A percentile compares a stretch with the other conserved stretches of the same genome.
These are phyloP conservation scores for Piprites chloris DNA, from an alignment of 2,113 vertebrate genomes.

Conservation along the genomic window DNA sequence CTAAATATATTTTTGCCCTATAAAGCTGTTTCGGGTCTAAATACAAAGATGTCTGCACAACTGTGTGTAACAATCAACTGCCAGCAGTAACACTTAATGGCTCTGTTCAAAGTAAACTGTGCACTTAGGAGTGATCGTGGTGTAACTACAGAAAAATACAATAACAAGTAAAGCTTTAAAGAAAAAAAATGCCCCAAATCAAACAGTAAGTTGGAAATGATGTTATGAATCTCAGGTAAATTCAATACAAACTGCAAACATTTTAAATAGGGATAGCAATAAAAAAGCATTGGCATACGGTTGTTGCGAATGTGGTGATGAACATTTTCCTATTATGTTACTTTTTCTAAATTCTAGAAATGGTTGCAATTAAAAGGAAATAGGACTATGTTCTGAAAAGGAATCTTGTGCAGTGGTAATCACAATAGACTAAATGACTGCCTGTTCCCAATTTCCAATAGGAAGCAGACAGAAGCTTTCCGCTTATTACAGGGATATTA, in stretches of 20 bases:
- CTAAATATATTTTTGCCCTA: constrained; percentile 27
- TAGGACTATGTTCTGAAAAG: constrained; percentile 45
- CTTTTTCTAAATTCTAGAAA: background rate
- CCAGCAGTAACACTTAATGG: constrained; percentile 28
- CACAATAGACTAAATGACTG: background rate
- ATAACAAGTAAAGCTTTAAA: constrained; percentile 65
- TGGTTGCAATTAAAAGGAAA: constrained; percentile 53
- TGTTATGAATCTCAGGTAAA: constrained; percentile 55
- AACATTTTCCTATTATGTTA: background rate
- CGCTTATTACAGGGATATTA: background rate
- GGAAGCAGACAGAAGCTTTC: background rate
- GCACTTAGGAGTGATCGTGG: constrained; percentile 58
- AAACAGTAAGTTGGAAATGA: constrained; percentile 39
- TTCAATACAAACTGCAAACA: constrained; percentile 19
- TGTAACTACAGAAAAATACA: constrained; percentile 59
- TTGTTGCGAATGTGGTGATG: background rate
- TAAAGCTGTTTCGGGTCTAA: constrained; percentile 36
- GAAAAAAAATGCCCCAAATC: constrained; percentile 36
- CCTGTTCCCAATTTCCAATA: background rate
- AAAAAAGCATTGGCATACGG: background rate
- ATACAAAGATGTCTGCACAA: constrained; percentile 31
- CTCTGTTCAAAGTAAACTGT: constrained; percentile 38
- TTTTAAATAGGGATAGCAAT: constrained; percentile 35
- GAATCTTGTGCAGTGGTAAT: background rate
- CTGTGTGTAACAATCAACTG: constrained; percentile 33